Percentiles rank a stretch among this genome's conserved stretches.
Conservation (phyloP, 30 jellyfish, hydroid and myxozoan species). For the Aurelia aurita region DNA sequence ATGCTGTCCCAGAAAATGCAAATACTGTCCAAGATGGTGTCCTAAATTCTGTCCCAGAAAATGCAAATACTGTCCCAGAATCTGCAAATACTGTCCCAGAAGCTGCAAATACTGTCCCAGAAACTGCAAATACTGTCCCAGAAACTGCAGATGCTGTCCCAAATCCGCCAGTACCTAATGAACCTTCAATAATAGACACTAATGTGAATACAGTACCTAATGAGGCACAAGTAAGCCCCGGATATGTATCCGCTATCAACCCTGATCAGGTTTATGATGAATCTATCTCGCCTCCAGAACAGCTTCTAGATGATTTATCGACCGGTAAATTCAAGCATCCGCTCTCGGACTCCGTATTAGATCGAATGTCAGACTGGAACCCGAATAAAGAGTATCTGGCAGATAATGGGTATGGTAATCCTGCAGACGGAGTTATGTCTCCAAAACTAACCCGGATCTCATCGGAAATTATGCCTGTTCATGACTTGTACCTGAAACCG, state of each 20-base stretch:
- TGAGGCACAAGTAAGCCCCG: slow-evolving; percentile 1
- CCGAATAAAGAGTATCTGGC: slow-evolving; percentile 71
- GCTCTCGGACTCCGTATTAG: slow-evolving; percentile 74
- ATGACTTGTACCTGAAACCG: slow-evolving; percentile 60
- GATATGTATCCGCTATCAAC: slow-evolving; percentile 68
- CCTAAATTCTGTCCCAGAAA: neutral
- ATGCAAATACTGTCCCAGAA: neutral
- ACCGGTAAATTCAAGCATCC: slow-evolving; percentile 78
- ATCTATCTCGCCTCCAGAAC: slow-evolving; percentile 91
- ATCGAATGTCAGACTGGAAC: slow-evolving; percentile 76
- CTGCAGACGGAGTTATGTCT: neutral
- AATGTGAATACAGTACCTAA: slow-evolving; percentile 27
- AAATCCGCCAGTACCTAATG: slow-evolving; percentile 15
- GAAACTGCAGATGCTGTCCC: slow-evolving; percentile 14
- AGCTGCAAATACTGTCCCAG: neutral
- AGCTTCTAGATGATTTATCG: slow-evolving; percentile 83
- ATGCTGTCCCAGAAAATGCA: no score
- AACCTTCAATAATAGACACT: slow-evolving; percentile 29
- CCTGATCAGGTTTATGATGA: slow-evolving; percentile 72
- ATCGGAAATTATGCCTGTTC: slow-evolving; percentile 73
- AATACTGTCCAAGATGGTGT: no score
- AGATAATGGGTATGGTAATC: slow-evolving; percentile 46
- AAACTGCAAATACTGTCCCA: slow-evolving; percentile 2
- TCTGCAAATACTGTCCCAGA: neutral
- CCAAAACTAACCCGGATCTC: slow-evolving; percentile 71